Base-by-base conservation (phyloP, 2,113 vertebrate genomes). In the Regulus satrapa region DNA sequence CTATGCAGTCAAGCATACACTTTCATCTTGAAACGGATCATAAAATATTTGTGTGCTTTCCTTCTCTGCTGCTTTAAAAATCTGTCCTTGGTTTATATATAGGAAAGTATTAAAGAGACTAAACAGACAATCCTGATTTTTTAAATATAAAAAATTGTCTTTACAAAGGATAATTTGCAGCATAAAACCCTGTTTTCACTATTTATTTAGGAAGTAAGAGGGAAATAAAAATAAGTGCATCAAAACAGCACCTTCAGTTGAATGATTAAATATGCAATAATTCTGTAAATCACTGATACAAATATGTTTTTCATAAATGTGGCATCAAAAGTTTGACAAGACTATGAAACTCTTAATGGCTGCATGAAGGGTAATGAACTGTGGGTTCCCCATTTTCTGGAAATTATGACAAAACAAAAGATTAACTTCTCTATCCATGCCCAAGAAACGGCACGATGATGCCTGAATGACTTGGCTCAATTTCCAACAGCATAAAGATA, bases 1-100 rank as follows among this genome's bases (percentile, higher is more conserved):
- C 89, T 79, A 58, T 46, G 34, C 88, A 93, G 92, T 74, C 72
- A 96, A 94, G 85, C 88, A 84, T 75, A 76, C 24, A 90, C 93
- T 97, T 97, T 97, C 94, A 97, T 98, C 97, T 97, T 91, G 93
- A 95, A 96, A 96, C 18, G 16, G 78, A 92, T 95, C 95, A 92
- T 97, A 94, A 98, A 98, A 95, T 97, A 96, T 95, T 94, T 95
- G 93, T 91, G 86, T 79, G 91, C 73, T 95, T 92, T 93, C 62
- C 7, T 94, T 95, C 72, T 89, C 61, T 3, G 5, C 38, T 25
- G 29, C 80, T 68, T 75, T 85, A 80, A 86, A 91, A 88, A 85
- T 86, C 66, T 95, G 72, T 55, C 89, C 84, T 94, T 79, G 64
- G 66, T 95, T 97, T 92, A 94, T 69, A 75, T 62, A 26, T 69